Evolutionary conservation across 2,797 vertebrate species (phyloP).

Genomic region (Ptychadena robeensis): DNA sequence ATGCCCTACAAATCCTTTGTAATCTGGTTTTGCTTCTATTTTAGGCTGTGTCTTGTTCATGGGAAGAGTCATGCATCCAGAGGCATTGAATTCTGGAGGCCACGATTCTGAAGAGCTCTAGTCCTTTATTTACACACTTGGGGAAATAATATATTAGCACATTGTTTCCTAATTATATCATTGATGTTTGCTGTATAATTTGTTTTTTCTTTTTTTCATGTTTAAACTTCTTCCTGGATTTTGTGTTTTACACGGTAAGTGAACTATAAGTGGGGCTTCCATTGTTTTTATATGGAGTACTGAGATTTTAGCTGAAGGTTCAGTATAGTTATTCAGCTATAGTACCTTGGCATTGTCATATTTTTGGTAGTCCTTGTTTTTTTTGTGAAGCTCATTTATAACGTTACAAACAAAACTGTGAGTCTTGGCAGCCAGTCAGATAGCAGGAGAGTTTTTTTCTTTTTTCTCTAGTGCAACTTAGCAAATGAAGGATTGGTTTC

Average conservation of each 20-base stretch:
- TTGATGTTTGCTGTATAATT: constrained; percentile 72
- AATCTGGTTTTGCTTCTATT: background rate
- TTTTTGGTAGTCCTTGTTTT: background rate
- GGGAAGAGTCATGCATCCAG: constrained; percentile 96
- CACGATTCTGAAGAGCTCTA: constrained; percentile 91
- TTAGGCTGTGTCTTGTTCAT: constrained; percentile 92
- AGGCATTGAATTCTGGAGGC: constrained; percentile 85
- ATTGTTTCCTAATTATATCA: constrained; percentile 75
- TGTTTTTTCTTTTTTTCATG: constrained; percentile 62
- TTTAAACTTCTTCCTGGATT: constrained; percentile 68
- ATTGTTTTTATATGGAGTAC: background rate
- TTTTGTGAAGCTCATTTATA: background rate
- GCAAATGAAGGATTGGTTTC: background rate
- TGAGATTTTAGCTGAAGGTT: background rate
- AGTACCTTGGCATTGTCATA: background rate
- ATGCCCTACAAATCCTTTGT: constrained; percentile 29
- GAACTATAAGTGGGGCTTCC: constrained; percentile 17
- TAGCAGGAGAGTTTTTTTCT: background rate
- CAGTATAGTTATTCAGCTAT: background rate
- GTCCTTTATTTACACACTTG: constrained; percentile 60
- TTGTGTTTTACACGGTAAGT: constrained; percentile 66
- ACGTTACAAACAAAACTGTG: background rate
- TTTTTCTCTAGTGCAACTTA: background rate
- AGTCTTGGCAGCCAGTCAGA: background rate
- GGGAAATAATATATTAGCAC: constrained; percentile 69